These are phyloP conservation scores for Chelon labrosus DNA, from an alignment of 2,797 vertebrate genomes.

Conservation along the genomic window DNA sequence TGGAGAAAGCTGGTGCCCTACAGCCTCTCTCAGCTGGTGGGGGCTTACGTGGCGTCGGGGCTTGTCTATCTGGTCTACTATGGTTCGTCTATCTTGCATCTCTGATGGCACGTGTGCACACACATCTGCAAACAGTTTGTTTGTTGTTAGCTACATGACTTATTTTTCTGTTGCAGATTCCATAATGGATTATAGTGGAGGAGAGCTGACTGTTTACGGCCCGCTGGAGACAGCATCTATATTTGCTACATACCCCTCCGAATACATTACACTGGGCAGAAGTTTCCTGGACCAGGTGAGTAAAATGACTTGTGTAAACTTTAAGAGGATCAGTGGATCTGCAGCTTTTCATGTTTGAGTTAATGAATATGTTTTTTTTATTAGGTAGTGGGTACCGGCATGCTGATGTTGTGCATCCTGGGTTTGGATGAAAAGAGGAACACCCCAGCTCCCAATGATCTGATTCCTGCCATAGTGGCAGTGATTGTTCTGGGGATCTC, in stretches of 20 bases:
- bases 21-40: constrained; percentile 78
- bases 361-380: neutral
- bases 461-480: constrained; percentile 85
- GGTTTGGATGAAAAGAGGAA: constrained; percentile 84
- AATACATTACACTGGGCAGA: constrained; percentile 74
- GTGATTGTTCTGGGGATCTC: constrained; percentile 85
- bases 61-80: constrained; percentile 87
- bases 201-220: constrained; percentile 83
- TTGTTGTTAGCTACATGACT: neutral
- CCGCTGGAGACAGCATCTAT: constrained; percentile 89
- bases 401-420: constrained; percentile 85
- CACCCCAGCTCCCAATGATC: constrained; percentile 78
- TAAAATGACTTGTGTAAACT: neutral
- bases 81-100: constrained; percentile 72
- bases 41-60: constrained; percentile 85
- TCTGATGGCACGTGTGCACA: neutral
- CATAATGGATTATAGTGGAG: constrained; percentile 85
- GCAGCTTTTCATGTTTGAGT: neutral
- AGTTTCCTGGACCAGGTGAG: constrained; percentile 89
- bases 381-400: constrained; percentile 87
- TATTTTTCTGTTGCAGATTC: constrained; percentile 80
- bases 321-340: neutral
- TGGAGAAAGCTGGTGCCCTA: constrained; percentile 88
- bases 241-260: constrained; percentile 89
- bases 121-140: neutral